These are phyloP conservation scores for Meiosimyza platycephala DNA, from an alignment of 2,888 invertebrate species.

Conservation along the genomic window DNA sequence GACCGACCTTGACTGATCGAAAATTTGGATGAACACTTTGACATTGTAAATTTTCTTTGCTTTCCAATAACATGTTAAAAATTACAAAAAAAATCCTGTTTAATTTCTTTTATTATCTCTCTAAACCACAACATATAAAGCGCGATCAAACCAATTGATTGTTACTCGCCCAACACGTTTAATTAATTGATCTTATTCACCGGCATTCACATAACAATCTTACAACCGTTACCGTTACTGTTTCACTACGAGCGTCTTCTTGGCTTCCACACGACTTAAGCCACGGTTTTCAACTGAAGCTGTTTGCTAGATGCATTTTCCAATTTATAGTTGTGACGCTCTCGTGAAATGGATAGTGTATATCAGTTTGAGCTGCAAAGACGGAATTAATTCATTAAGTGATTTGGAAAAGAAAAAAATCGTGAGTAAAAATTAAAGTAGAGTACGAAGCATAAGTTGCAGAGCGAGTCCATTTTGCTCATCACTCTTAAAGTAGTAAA, in stretches of 20 bases:
- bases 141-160: conserved; percentile 48
- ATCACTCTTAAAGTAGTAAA: too few relatives aligned
- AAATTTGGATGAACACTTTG: conserved; percentile 47
- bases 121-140: too few relatives aligned
- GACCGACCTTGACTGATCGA: conserved; percentile 61
- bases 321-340: conserved; percentile 48
- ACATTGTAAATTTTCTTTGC: conserved; percentile 25
- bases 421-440: too few relatives aligned
- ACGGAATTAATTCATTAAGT: too few relatives aligned
- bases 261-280: conserved; percentile 37
- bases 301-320: conserved; percentile 39
- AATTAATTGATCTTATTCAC: conserved; percentile 38
- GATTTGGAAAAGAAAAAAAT: too few relatives aligned
- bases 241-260: not conserved
- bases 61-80: conserved; percentile 40
- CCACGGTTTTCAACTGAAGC: conserved; percentile 49
- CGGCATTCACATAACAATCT: conserved; percentile 31
- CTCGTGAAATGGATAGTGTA: not conserved
- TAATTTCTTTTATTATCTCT: not conserved
- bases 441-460: too few relatives aligned
- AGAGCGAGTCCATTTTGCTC: too few relatives aligned
- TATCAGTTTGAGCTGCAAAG: not conserved
- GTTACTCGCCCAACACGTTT: conserved; percentile 49
- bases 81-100: conserved; percentile 5
- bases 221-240: conserved; percentile 20